A percentile compares a stretch with the other conserved stretches of the same genome.
Evolutionary conservation across 2,888 invertebrate species (phyloP).

Genomic region (Erpobdella octoculata): DNA sequence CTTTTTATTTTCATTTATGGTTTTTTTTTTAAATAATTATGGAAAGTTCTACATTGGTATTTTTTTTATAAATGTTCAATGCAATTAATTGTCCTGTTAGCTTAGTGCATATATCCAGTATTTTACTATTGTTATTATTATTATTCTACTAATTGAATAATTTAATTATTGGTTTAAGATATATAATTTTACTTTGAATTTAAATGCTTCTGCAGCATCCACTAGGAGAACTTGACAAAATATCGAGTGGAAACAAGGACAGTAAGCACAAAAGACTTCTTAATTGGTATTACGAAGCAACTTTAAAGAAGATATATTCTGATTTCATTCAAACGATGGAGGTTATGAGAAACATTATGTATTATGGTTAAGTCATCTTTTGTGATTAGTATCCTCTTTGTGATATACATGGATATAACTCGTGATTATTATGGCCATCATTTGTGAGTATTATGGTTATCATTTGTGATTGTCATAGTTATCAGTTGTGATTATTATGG

Average conservation of each 20-base stretch:
- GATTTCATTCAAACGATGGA: conserved; percentile 67
- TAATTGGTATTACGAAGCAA: conserved; percentile 80
- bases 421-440: too few relatives aligned
- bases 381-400: too few relatives aligned
- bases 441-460: too few relatives aligned
- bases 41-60: too few relatives aligned
- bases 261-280: conserved; percentile 48
- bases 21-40: too few relatives aligned
- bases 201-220: conserved; percentile 49
- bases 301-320: conserved; percentile 69
- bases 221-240: conserved; percentile 45
- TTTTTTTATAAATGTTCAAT: too few relatives aligned
- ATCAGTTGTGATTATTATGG: too few relatives aligned
- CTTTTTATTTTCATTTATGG: background rate
- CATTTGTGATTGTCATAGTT: too few relatives aligned
- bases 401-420: too few relatives aligned
- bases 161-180: background rate
- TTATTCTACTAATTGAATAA: background rate
- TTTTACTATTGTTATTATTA: background rate
- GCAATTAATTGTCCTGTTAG: too few relatives aligned
- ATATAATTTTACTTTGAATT: background rate
- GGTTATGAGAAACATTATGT: conserved; percentile 43
- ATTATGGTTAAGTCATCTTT: too few relatives aligned
- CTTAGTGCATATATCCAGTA: too few relatives aligned
- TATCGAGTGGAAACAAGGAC: conserved; percentile 59